Evolutionary conservation across 1,140 invertebrate genomes (phyloP).

Genomic region (roundworm (Caenorhabditis elegans)): DNA sequence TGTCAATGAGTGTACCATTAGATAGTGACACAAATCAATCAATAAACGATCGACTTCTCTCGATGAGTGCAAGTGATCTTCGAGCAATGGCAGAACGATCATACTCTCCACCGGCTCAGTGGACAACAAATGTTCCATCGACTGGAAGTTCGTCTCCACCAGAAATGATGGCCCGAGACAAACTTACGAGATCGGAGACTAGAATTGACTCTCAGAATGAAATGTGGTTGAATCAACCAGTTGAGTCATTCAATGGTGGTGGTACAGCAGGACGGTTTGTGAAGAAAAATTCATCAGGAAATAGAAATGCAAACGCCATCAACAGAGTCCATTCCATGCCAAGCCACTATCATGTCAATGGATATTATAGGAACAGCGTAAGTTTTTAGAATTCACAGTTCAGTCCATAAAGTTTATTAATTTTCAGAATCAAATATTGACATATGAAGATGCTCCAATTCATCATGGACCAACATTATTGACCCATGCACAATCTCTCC

Average conservation of each 20-base stretch:
- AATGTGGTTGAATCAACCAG: constrained; percentile 27
- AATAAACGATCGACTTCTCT: constrained; percentile 5
- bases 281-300: constrained; percentile 29
- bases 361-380: constrained; percentile 20
- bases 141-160: constrained; percentile 11
- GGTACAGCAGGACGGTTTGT: constrained; percentile 12
- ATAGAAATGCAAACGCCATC: constrained; percentile 29
- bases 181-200: constrained; percentile 15
- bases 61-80: constrained; percentile 11
- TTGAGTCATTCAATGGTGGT: not conserved
- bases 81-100: constrained; percentile 19
- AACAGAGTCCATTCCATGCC: constrained; percentile 45
- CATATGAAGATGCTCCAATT: not conserved
- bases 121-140: not conserved
- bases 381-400: not conserved
- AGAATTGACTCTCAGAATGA: constrained; percentile 33
- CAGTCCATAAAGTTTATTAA: too few species aligned
- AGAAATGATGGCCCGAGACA: not conserved
- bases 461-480: not conserved
- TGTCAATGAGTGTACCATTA: constrained; percentile 3
- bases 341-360: constrained; percentile 38
- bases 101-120: not conserved
- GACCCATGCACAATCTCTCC: not conserved
- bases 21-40: constrained; percentile 4
- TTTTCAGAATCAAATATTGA: constrained; percentile 8